Conservation (phyloP, 2,797 vertebrate species). For the Rhadinocentrus ornatus region DNA sequence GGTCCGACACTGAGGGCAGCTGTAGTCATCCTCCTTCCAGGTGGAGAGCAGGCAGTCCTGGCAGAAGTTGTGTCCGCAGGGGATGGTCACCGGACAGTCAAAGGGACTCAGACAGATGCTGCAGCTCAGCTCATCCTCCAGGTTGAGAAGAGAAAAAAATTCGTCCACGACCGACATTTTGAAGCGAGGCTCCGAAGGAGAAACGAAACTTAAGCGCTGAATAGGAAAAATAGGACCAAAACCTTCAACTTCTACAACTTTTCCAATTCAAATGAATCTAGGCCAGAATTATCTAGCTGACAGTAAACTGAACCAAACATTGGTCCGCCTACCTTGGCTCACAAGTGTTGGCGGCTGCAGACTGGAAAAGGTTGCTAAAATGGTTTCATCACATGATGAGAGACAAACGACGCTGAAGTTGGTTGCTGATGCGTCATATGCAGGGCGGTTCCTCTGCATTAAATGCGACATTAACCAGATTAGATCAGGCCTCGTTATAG, state of each 20-base stretch:
- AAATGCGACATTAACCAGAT: too few relatives aligned
- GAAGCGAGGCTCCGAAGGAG: neutral
- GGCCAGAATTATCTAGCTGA: too few relatives aligned
- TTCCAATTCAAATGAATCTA: too few relatives aligned
- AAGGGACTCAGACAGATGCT: constrained; percentile 91
- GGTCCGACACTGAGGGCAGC: constrained; percentile 90
- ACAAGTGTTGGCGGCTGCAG: neutral
- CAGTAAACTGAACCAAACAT: neutral
- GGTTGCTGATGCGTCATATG: too few relatives aligned
- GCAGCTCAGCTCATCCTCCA: constrained; percentile 91
- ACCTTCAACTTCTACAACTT: too few relatives aligned
- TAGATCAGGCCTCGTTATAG: too few relatives aligned
- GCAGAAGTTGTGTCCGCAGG: constrained; percentile 97
- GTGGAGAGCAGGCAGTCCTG: constrained; percentile 83
- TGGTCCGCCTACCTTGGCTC: neutral
- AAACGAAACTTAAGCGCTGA: constrained; percentile 63
- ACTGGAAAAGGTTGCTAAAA: neutral
- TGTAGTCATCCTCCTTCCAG: constrained; percentile 77
- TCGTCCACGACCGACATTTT: constrained; percentile 38
- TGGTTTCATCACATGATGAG: too few relatives aligned
- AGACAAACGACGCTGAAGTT: too few relatives aligned
- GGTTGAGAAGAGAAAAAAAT: constrained; percentile 47
- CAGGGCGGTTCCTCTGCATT: too few relatives aligned
- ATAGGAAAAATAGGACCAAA: too few relatives aligned
- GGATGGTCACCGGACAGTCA: constrained; percentile 88